Evolutionary conservation across 1,140 invertebrate genomes (phyloP).

Genomic region (Drosophila melanica): DNA sequence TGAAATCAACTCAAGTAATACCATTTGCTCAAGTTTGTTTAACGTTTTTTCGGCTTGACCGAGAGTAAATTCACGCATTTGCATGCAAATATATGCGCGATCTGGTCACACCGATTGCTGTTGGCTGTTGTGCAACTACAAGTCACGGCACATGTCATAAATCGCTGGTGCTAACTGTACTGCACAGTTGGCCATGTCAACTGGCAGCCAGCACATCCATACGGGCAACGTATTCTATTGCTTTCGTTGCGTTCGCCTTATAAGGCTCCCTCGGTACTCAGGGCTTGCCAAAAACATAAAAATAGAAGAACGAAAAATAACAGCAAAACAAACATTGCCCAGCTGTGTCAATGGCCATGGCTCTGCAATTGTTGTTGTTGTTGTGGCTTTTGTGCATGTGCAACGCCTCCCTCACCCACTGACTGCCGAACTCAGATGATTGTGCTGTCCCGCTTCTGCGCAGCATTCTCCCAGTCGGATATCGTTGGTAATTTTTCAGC

Average conservation of each 20-base stretch:
- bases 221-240: conserved; percentile 46
- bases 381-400: conserved; percentile 13
- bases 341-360: conserved; percentile 69
- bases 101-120: conserved; percentile 37
- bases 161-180: conserved; percentile 59
- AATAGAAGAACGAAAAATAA: conserved; percentile 4
- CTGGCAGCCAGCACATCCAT: conserved; percentile 16
- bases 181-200: conserved; percentile 38
- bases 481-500: conserved; percentile 72
- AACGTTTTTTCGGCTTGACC: not conserved
- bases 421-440: not conserved
- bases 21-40: not conserved
- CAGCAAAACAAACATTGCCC: conserved; percentile 33
- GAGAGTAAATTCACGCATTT: conserved; percentile 1
- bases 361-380: conserved; percentile 23
- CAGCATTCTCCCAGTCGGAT: conserved; percentile 30
- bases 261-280: conserved; percentile 47
- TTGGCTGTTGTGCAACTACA: not conserved
- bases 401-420: conserved; percentile 21
- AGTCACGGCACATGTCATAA: conserved; percentile 45
- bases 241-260: conserved; percentile 37
- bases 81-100: conserved; percentile 16
- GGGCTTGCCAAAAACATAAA: conserved; percentile 43
- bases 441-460: not conserved
- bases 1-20: not conserved